These are phyloP conservation scores for Drosophila parthenogenetica DNA, from an alignment of 2,888 invertebrate genomes.

Conservation along the genomic window DNA sequence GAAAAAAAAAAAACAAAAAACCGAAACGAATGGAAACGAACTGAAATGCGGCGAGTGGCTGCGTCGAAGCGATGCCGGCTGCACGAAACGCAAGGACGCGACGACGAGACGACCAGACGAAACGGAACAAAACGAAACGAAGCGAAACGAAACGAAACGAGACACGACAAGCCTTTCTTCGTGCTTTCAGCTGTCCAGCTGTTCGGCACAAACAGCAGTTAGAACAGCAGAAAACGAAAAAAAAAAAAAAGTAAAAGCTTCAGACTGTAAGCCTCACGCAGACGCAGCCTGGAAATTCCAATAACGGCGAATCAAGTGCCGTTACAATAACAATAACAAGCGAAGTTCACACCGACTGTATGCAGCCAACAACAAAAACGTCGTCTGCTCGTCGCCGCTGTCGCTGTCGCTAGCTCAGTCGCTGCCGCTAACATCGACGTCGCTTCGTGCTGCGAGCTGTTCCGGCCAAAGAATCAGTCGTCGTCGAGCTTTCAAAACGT, in stretches of 20 bases:
- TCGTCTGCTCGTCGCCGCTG: constrained; percentile 54
- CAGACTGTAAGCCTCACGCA: constrained; percentile 44
- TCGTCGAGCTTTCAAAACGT: constrained; percentile 85
- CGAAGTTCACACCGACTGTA: constrained; percentile 56
- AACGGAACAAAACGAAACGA: constrained; percentile 3
- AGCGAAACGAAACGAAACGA: neutral
- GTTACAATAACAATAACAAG: constrained; percentile 32
- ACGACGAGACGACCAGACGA: constrained; percentile 3
- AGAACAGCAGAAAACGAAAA: neutral
- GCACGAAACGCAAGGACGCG: constrained; percentile 44
- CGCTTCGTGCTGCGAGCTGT: constrained; percentile 73
- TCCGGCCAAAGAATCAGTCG: constrained; percentile 81
- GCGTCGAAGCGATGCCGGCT: constrained; percentile 46
- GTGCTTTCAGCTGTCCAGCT: constrained; percentile 55
- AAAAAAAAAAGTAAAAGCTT: constrained; percentile 40
- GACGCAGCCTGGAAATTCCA: constrained; percentile 75
- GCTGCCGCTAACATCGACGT: constrained; percentile 12
- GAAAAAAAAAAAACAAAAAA: too few species aligned
- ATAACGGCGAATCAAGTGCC: constrained; percentile 39
- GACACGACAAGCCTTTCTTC: constrained; percentile 50
- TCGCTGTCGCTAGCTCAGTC: constrained; percentile 25
- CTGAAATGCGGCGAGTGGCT: constrained; percentile 42
- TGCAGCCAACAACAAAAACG: constrained; percentile 45
- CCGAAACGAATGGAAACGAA: constrained; percentile 37
- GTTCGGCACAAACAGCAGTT: constrained; percentile 28